Base-by-base conservation (phyloP, 2,888 invertebrate genomes). In the Pheosia gnoma region DNA sequence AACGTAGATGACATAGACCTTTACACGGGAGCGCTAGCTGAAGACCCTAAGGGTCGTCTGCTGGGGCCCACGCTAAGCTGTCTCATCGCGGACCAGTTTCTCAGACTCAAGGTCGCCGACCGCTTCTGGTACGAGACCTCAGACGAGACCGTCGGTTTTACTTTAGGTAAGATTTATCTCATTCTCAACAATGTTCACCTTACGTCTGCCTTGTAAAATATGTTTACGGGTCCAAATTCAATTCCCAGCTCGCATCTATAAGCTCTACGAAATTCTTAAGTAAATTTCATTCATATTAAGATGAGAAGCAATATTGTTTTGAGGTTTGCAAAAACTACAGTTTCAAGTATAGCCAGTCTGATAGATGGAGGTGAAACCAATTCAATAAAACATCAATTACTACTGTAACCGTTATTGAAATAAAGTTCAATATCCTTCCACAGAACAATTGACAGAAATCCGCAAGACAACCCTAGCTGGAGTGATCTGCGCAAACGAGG, bases 1-100 rank as follows among this genome's bases (percentile, higher is more conserved):
- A 86, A 94, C 43, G 96, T 98, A 0, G 96, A 97, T 5, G 98
- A 98, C 85, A 95, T 98, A 43, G 98, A 98, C 85, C 86, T 98
- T 41, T 98, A 98, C 87, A 96, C 97, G 0, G 98, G 98, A 0
- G 97, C 97, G 0, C 83, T 98, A 51, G 97, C 98, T 11, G 98
- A 99, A 82, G 94, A 94, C 9, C 97, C 97, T 94, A 61, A 87
- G 91, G 74, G 97, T 4, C 96, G 96, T 1, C 95, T 98, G 36
- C 94, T 98, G 59, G 98, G 98, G 0, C 97, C 98, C 0, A 96
- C 98, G 1, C 95, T 98, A 60, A 96, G 96, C 25, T 98, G 98
- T 79, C 93, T 98, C 66, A 93, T 98, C 57, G 95, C 96, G 0
- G 97, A 97, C 89, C 98, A 98, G 91, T 98, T 98, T 90, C 86